Conservation (phyloP, 2,113 vertebrate species). For the Globicephala melas region DNA sequence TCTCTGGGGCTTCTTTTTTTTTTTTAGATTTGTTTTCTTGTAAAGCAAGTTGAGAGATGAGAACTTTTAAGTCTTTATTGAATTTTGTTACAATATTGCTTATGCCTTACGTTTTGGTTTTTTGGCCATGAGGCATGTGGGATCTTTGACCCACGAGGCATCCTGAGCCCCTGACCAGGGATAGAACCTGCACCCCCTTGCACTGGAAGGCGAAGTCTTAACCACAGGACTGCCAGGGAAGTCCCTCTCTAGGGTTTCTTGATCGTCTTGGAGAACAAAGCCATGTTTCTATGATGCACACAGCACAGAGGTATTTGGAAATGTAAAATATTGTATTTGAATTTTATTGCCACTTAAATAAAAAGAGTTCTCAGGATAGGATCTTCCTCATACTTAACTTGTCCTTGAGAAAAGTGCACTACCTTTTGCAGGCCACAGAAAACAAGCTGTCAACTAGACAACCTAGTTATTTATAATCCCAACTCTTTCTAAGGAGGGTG, state of each 20-base stretch:
- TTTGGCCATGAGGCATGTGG: too few species aligned
- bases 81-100: too few species aligned
- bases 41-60: too few species aligned
- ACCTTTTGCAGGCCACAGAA: neutral
- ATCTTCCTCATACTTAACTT: neutral
- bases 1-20: constrained; percentile 16
- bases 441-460: neutral
- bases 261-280: constrained; percentile 1
- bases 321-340: constrained; percentile 14
- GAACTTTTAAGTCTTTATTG: too few species aligned
- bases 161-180: too few species aligned
- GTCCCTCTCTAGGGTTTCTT: constrained; percentile 19
- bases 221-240: too few species aligned
- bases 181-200: too few species aligned
- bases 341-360: neutral
- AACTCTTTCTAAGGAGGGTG: neutral
- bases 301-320: neutral
- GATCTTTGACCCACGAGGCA: too few species aligned
- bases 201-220: too few species aligned
- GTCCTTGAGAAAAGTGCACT: neutral
- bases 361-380: neutral
- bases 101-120: too few species aligned
- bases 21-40: too few species aligned
- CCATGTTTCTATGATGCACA: constrained; percentile 2
- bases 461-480: neutral